Evolutionary conservation across 2,113 vertebrate species (phyloP), one percentile per base, ranked within the genome.

Genomic region (Sebastes schlegelii): DNA sequence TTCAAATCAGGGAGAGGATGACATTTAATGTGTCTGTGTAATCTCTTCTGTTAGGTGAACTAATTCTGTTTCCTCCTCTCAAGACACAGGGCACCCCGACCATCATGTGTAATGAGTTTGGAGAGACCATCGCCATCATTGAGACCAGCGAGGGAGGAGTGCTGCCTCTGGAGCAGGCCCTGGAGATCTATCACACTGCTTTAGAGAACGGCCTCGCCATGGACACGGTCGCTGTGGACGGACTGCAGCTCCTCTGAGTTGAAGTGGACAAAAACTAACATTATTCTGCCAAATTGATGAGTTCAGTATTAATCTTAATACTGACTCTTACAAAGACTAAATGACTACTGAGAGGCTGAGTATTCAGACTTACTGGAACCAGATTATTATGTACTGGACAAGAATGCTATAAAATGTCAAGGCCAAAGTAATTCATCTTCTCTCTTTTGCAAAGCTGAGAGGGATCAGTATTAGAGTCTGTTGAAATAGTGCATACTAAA

Each of bases 51-150:
- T 80, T 1, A 12, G 26, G 23, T 62, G 61, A 68, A 69, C 16
- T 71, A 12, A 69, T 23, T 40, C 21, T 42, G n/a, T 19, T 42
- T 64, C 46, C 46, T 77, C 79, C 82, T 62, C 60, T 3, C n/a
- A 34, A 92, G 92, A 16, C 85, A 7, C 93, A 94, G 78, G 95
- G 16, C 60, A 95, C 92, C 45, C 96, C 95, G 1, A 96, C 96
- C 0, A 97, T 97, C 79, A 96, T 98, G 96, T 97, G 96, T 77
- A 97, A 97, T 0, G 97, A 97, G 89, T 96, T 97, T 0, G 97
- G 97, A 16, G 97, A 98, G 92, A 95, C 97, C 21, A 98, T 98
- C 0, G 96, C 97, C 73, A 97, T 98, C 91, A 97, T 98, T 0
- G 96, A 97, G 94, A 97, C 96, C 0, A 95, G 95, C 0, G 97